Evolutionary conservation across 2,888 invertebrate genomes (phyloP), one percentile per base, ranked within the genome.

Genomic region (Apotomis capreana): DNA sequence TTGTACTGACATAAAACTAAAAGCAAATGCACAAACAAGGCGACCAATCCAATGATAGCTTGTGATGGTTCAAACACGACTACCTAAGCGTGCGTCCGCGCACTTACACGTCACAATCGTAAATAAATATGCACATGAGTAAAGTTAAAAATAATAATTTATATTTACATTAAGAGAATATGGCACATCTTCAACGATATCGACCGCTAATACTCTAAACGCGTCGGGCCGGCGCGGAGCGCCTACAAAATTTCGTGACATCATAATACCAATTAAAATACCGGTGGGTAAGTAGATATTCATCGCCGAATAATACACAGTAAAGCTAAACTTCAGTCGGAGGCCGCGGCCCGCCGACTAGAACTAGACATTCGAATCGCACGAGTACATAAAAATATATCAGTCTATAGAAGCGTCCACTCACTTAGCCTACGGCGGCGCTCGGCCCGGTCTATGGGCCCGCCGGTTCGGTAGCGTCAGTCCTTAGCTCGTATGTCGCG

Each of bases 121-220:
- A 87, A 92, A 92, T 92, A 92, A 92, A 92, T 92, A 92, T 90
- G 88, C 89, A 88, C 86, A 88, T 89, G 77, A 78, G 88, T 89
- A 83, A 88, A 87, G 81, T 84, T 85, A 89, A 83, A 84, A 85
- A 83, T 86, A 87, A 89, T 91, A 88, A 87, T 89, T 89, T 91
- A 92, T 93, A 92, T 92, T 92, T 93, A 92, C 92, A 92, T 86
- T 89, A 90, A 88, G 88, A 92, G 91, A 91, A 93, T 93, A 93
- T 93, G 93, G 93, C 93, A 93, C 93, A 92, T 91, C 91, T 89
- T 87, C 83, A 82, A 84, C 82, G 74, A 74, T 83, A 87, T 89
- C 90, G 89, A 91, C 89, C 91, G 90, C 81, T 83, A 79, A 80
- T 77, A 78, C 76, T 83, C 69, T 70, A 65, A 70, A 68, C 70